Base-by-base conservation (phyloP, 2,888 invertebrate genomes). In the Melanostoma scalare region DNA sequence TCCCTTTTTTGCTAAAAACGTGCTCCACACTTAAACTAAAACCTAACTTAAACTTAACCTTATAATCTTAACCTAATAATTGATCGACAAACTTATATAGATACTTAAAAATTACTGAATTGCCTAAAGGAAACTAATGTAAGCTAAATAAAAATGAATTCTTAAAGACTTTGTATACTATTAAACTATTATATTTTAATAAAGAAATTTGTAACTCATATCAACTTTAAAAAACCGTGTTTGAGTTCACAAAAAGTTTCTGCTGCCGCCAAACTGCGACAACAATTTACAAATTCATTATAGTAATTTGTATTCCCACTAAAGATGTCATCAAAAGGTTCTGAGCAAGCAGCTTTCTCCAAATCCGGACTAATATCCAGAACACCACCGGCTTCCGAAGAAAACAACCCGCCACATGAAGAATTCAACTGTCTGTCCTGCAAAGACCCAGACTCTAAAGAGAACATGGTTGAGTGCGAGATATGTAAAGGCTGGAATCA, bases 281-380 rank as follows among this genome's bases (percentile, higher is more conserved):
- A 52, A 52, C 52, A 52, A 52, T n/a, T 42, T 42, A 52, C 52
- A 52, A 52, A 52, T 52, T 52, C 52, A 52, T 35, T 52, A 52
- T 1, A 46, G 46, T 46, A 46, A 46, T 46, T 46, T 46, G 46
- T 46, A 35, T 52, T 35, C 9, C 5, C 5, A 6, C n/a, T 46
- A 46, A 35, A 52, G 9, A 52, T 52, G 52, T 52, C 52, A 35
- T 52, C n/a, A 10, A 52, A 35, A 20, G 9, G 9, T 3, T 8
- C 46, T 46, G 46, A 46, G 46, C 4, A 2, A 46, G 46, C 46
- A 46, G 46, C 46, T 2, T 46, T 46, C 46, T 46, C 46, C 46
- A 46, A 46, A 46, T 46, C 46, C 4, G 10, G 4, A 46, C 46
- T 46, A 46, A 46, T 46, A 46, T 46, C 46, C 46, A 46, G 46